phyloP scores from a whole-genome alignment of 2,113 vertebrate genomes.

The Ellobius talpinus region DNA sequence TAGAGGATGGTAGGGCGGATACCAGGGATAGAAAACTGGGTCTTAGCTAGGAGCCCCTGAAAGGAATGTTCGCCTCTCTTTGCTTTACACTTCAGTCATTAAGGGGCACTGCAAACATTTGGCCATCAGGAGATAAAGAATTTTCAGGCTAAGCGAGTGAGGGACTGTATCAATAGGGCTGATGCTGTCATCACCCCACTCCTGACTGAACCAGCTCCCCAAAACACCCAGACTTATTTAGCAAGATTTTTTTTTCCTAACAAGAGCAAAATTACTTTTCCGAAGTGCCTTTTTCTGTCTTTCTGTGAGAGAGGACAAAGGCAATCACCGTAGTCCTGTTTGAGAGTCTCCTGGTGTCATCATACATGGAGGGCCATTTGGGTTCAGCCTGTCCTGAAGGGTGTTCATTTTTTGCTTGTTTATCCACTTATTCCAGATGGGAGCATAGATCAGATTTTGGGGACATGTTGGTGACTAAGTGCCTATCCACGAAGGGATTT shows the following conservation, averaged over 20 bases:
- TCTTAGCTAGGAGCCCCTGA: not conserved
- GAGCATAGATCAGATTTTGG: not conserved
- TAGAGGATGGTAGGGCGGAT: not conserved
- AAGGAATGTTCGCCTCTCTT: constrained; percentile 9
- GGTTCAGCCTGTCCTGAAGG: not conserved
- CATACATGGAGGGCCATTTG: not conserved
- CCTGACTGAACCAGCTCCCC: not conserved
- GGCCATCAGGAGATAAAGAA: constrained; percentile 40
- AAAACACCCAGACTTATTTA: not conserved
- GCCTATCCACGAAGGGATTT: not conserved
- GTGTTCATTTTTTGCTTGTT: not conserved
- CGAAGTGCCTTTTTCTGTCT: constrained; percentile 2
- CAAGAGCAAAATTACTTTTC: not conserved
- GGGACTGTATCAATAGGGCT: not conserved
- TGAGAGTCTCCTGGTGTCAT: not conserved
- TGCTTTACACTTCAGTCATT: constrained; percentile 1
- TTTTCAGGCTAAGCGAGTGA: constrained; percentile 54
- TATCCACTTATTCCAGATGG: not conserved
- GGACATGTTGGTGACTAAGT: not conserved
- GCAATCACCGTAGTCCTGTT: not conserved
- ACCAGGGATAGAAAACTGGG: not conserved
- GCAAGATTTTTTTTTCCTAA: not conserved
- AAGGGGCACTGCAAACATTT: not conserved
- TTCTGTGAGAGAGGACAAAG: not conserved
- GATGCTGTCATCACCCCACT: not conserved